Percentiles rank a stretch among this genome's conserved stretches.
Conservation (phyloP, 2,888 invertebrate species). For the Tenthredo mesomela region DNA sequence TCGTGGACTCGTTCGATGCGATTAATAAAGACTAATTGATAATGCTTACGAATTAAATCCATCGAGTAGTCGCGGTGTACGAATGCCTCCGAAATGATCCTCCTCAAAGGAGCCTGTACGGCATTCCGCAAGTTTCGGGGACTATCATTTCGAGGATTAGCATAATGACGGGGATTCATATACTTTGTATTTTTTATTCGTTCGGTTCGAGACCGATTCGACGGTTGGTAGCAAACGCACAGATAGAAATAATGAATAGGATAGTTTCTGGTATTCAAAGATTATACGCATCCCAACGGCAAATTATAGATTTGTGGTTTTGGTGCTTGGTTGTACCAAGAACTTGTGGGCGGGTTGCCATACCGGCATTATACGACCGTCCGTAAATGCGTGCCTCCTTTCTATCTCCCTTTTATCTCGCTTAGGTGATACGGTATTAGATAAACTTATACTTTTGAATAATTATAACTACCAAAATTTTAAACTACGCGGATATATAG, state of each 20-base stretch:
- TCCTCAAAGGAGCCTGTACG: conserved; percentile 42
- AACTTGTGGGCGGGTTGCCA: conserved; percentile 64
- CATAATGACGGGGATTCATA: conserved; percentile 75
- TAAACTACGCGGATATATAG: background rate
- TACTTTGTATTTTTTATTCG: conserved; percentile 63
- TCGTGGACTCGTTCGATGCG: background rate
- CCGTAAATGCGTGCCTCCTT: conserved; percentile 33
- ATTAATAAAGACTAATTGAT: conserved; percentile 33
- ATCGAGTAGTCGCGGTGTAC: background rate
- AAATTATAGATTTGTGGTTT: conserved; percentile 76
- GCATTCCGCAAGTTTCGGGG: conserved; percentile 57
- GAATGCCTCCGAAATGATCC: conserved; percentile 55
- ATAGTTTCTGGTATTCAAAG: conserved; percentile 77
- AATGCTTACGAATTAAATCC: conserved; percentile 37
- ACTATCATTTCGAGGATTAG: conserved; percentile 76
- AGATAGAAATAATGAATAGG: conserved; percentile 77
- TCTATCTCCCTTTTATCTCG: background rate
- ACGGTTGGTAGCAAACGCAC: conserved; percentile 75
- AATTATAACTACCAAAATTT: background rate
- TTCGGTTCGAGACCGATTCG: conserved; percentile 52
- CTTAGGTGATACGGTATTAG: background rate
- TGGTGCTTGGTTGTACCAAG: conserved; percentile 61
- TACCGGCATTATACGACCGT: conserved; percentile 45
- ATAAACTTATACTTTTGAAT: conserved; percentile 5
- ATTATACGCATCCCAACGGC: conserved; percentile 75